These are phyloP conservation scores for Myotis yumanensis DNA, from an alignment of 2,113 vertebrate species.

Conservation along the genomic window DNA sequence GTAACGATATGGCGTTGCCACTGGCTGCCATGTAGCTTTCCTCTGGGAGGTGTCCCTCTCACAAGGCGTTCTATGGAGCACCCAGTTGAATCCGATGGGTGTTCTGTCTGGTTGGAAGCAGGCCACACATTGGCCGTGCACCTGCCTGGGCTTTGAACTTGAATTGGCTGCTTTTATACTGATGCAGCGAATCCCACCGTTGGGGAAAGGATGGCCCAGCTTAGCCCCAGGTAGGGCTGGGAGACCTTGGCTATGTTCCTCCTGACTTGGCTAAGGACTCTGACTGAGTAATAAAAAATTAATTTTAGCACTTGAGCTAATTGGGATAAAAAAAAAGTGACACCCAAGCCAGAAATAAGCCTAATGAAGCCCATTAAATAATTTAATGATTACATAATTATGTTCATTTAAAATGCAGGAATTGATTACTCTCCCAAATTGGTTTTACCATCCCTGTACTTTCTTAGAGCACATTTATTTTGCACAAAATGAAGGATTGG, in stretches of 20 bases:
- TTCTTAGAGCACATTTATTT: conserved; percentile 70
- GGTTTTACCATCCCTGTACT: conserved; percentile 73
- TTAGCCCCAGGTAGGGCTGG: neutral
- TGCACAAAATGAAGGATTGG: conserved; percentile 68
- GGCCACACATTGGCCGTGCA: neutral
- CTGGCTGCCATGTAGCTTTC: neutral
- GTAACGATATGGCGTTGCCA: neutral
- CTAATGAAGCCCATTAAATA: conserved; percentile 79
- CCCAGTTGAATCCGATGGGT: neutral
- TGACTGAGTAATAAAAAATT: conserved; percentile 71
- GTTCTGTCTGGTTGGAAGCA: neutral
- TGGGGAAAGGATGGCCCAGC: neutral
- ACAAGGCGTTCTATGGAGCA: neutral
- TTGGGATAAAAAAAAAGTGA: conserved; percentile 80
- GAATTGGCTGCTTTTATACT: neutral
- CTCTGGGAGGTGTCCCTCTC: neutral
- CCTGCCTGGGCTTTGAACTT: neutral
- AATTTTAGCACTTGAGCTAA: conserved; percentile 79
- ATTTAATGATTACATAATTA: conserved; percentile 79
- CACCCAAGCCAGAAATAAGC: conserved; percentile 73
- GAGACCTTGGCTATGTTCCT: neutral
- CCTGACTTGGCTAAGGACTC: conserved; percentile 61
- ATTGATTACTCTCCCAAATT: conserved; percentile 73
- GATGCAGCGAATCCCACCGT: neutral
- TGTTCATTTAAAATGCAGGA: conserved; percentile 73